These are phyloP conservation scores for Danionella dracula DNA, from an alignment of 2,797 vertebrate genomes.

Conservation along the genomic window DNA sequence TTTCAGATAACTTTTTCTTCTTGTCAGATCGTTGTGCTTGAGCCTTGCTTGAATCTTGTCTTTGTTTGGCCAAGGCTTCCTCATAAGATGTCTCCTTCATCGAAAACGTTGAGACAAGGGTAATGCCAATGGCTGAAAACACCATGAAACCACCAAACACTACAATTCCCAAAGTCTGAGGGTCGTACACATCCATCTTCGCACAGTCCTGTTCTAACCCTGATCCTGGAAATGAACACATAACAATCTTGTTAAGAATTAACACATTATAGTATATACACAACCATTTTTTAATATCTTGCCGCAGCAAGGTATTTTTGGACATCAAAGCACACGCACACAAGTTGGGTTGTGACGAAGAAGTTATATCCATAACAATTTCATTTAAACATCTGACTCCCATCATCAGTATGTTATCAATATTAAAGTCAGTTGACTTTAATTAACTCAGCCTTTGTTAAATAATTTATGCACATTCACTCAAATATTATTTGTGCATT, in stretches of 20 bases:
- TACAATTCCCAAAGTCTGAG: constrained; percentile 81
- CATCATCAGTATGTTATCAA: too few species aligned
- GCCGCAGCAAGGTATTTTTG: too few species aligned
- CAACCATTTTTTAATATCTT: too few species aligned
- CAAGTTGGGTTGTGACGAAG: too few species aligned
- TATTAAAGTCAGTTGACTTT: too few species aligned
- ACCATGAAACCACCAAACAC: constrained; percentile 91
- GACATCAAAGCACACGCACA: too few species aligned
- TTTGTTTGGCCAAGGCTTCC: constrained; percentile 85
- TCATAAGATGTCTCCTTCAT: constrained; percentile 91
- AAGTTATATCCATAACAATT: too few species aligned
- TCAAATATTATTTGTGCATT: too few species aligned
- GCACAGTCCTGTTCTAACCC: constrained; percentile 32
- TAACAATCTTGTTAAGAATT: neutral
- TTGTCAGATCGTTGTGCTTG: constrained; percentile 72
- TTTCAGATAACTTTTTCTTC: constrained; percentile 78
- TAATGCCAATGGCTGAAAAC: constrained; percentile 83
- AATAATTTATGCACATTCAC: too few species aligned
- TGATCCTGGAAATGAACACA: constrained; percentile 22
- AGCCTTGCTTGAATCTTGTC: constrained; percentile 69
- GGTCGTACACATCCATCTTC: constrained; percentile 85
- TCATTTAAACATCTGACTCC: too few species aligned
- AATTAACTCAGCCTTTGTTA: too few species aligned
- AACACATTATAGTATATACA: too few species aligned
- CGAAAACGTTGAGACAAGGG: constrained; percentile 84